phyloP scores from a whole-genome alignment of 2,888 invertebrate species.

The Oxystoma pomonae region DNA sequence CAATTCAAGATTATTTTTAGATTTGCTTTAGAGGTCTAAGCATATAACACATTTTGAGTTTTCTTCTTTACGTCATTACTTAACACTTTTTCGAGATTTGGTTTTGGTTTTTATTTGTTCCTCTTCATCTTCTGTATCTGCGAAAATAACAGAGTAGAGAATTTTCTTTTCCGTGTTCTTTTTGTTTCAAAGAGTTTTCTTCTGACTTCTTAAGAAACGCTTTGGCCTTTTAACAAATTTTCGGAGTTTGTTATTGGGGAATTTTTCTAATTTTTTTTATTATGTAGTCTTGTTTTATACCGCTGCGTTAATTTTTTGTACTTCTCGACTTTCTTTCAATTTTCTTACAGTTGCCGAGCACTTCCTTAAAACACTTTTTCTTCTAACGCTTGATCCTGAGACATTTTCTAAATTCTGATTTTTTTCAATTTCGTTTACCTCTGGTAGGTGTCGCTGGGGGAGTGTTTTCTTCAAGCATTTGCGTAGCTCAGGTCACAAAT shows the following conservation, averaged over 20 bases:
- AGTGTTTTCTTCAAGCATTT: neutral
- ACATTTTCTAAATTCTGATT: neutral
- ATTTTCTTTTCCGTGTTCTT: no score
- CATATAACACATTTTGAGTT: no score
- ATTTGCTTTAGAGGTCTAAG: no score
- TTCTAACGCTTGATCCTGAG: neutral
- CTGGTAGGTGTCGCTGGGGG: neutral
- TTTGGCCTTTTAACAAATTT: neutral
- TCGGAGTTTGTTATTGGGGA: neutral
- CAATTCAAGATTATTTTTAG: no score
- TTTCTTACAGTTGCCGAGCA: neutral
- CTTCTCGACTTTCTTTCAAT: neutral
- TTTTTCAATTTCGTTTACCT: neutral
- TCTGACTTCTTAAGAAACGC: neutral
- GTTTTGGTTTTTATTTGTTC: no score
- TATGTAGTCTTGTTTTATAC: neutral
- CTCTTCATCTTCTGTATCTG: no score
- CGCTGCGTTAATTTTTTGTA: neutral
- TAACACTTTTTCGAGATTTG: no score
- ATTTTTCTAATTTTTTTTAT: neutral
- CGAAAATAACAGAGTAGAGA: no score
- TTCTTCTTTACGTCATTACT: no score
- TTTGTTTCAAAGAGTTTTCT: neutral
- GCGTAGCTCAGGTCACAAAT: neutral
- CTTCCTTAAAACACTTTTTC: neutral